Evolutionary conservation across 2,113 vertebrate genomes (phyloP), one percentile per base, ranked within the genome.

Genomic region (Archilochus colubris): DNA sequence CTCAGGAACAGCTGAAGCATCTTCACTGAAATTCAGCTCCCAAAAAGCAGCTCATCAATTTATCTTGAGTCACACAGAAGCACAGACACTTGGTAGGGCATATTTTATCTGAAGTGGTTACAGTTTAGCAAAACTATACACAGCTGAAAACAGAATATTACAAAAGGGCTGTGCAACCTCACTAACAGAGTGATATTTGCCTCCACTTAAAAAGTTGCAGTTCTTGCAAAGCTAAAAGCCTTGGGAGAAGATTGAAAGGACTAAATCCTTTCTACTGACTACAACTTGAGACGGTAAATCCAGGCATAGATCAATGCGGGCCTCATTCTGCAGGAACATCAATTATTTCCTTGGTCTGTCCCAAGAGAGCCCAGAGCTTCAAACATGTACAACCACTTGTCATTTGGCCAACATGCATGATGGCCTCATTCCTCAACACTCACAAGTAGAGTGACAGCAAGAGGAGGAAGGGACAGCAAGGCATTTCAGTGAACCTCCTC

Each of bases 361-460:
- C 33, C 44, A 81, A 40, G 18, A 85, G 15, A 74, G 33, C 23
- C 38, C 43, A 74, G 38, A 59, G 64, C 57, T 81, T 44, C 58
- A 73, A 33, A 44, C 33, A 64, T 0, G 2, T 69, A 79, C 24
- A 61, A 40, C 48, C 78, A 91, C 69, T 44, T 68, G 13, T 66
- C 68, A 68, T 27, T 27, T n/a, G 22, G 51, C 61, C 84, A 95
- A 82, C 88, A 86, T 72, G 93, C 86, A 93, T 2, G 21, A 75
- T 10, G 48, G 61, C 51, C 87, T 94, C 51, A 75, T 90, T 95
- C 63, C 82, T 89, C 75, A 94, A 94, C 17, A 50, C 53, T 51
- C 22, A 51, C 0, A 1, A 72, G 19, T 12, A 62, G 6, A 22
- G 12, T 36, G 8, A 77, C 28, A 84, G 63, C 28, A 87, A 61